Percentiles rank a stretch among this genome's conserved stretches.
These are phyloP conservation scores for Pantala flavescens DNA, from an alignment of 1,140 invertebrate species.

Conservation along the genomic window DNA sequence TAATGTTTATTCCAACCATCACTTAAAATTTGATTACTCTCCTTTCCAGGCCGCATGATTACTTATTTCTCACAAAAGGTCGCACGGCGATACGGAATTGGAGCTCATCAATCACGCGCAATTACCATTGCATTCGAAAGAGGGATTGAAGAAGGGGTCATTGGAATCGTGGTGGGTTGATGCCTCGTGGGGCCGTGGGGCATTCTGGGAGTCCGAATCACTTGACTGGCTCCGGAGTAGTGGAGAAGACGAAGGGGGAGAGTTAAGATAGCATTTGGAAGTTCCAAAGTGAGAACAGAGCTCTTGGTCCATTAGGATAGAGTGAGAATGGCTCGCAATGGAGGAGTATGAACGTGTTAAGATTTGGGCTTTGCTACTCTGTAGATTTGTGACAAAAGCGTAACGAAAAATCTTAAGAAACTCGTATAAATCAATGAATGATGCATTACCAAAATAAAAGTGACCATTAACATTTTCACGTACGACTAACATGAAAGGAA, in stretches of 20 bases:
- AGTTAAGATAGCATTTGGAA: too few relatives aligned
- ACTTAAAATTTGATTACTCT: conserved; percentile 5
- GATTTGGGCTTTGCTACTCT: too few relatives aligned
- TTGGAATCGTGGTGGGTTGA: background rate
- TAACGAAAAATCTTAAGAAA: too few relatives aligned
- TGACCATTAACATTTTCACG: too few relatives aligned
- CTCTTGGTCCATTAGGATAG: too few relatives aligned
- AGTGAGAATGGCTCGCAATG: too few relatives aligned
- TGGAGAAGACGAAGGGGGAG: background rate
- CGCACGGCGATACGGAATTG: background rate
- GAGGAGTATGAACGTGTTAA: too few relatives aligned
- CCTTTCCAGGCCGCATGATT: background rate
- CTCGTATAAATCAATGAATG: too few relatives aligned
- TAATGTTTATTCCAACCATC: conserved; percentile 3
- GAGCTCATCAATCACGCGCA: conserved; percentile 3
- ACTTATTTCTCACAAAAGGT: conserved; percentile 3
- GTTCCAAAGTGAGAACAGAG: too few relatives aligned
- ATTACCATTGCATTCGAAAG: conserved; percentile 1
- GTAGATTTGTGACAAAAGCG: too few relatives aligned
- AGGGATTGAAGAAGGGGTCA: background rate
- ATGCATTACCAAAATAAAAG: too few relatives aligned
- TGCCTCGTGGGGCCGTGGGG: background rate
- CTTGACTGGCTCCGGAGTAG: background rate
- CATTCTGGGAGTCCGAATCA: conserved; percentile 4
- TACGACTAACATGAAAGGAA: too few relatives aligned